phyloP scores from a whole-genome alignment of 2,113 vertebrate genomes.

The Chloropsis cyanopogon region DNA sequence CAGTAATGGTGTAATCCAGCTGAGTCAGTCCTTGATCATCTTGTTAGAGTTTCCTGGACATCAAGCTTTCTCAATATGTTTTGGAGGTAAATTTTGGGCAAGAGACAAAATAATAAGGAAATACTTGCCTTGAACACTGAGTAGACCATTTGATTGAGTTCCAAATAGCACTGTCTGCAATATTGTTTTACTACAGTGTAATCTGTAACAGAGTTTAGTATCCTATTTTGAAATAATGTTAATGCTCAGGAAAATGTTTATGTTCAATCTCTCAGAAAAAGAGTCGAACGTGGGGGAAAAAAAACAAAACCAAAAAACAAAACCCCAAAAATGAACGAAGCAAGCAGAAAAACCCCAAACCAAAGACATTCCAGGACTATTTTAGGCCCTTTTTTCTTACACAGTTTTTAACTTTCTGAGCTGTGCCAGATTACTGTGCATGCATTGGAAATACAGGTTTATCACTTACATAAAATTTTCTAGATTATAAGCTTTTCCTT shows the following conservation, averaged over 20 bases:
- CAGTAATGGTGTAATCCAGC: not conserved
- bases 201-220: not conserved
- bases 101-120: not conserved
- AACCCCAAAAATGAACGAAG: not conserved
- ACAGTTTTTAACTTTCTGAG: not conserved
- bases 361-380: not conserved
- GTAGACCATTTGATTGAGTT: not conserved
- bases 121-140: not conserved
- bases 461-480: not conserved
- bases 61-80: not conserved
- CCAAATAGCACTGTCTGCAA: not conserved
- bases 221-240: not conserved
- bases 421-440: not conserved
- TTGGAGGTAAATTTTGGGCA: not conserved
- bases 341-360: not conserved
- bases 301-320: not conserved
- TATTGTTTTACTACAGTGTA: not conserved
- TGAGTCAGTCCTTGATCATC: not conserved
- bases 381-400: not conserved
- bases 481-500: not conserved
- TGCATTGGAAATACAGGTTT: not conserved
- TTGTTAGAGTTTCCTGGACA: not conserved
- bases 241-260: not conserved
- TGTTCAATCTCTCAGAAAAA: not conserved
- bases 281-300: accelerated